Evolutionary conservation across 2,888 invertebrate species (phyloP), one percentile per base, ranked within the genome.

Genomic region (Oscheius onirici): DNA sequence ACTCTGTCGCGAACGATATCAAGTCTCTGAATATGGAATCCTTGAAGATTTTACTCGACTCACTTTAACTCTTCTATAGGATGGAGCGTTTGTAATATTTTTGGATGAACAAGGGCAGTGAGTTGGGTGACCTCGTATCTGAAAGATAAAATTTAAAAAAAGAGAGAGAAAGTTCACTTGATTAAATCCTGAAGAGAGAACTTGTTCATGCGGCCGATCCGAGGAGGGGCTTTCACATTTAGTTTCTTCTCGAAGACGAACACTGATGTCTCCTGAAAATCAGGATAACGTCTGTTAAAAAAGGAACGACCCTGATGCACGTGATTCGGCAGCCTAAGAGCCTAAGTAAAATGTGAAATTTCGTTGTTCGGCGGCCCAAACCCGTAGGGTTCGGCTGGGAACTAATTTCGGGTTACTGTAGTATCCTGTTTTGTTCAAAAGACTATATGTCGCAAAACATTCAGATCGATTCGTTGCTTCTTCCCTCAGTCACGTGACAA

Each of bases 221-320:
- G 75, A 6, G 86, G 82, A 52, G 84, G 81, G 6, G 86, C 86
- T 61, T 85, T 85, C 20, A 85, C 78, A 69, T 86, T 86, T 57
- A 69, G 69, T 69, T 83, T 83, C 58, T 81, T 52, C 40, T 83
- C 83, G 75, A 85, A 86, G 13, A 85, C 77, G 51, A 86, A 72
- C 24, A 86, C 72, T 1, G 85, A 83, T 1, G 81, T 80, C 17
- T 85, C 82, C 84, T 85, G 74, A 46, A 77, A 52, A 5, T 46
- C 11, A 43, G 51, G 17, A 17, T 24, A 5, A 5, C 3, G 34
- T 34, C 22, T 52, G 52, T 22, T 24, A 20, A 17, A 34, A 34
- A 3, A 34, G 34, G 3, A 3, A 34, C n/a, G n/a, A n/a, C n/a
- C n/a, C n/a, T n/a, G n/a, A n/a, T n/a, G n/a, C n/a, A n/a, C n/a